Evolutionary conservation across 2,888 invertebrate species (phyloP), one percentile per base, ranked within the genome.

Genomic region (Cephus sareptanus): DNA sequence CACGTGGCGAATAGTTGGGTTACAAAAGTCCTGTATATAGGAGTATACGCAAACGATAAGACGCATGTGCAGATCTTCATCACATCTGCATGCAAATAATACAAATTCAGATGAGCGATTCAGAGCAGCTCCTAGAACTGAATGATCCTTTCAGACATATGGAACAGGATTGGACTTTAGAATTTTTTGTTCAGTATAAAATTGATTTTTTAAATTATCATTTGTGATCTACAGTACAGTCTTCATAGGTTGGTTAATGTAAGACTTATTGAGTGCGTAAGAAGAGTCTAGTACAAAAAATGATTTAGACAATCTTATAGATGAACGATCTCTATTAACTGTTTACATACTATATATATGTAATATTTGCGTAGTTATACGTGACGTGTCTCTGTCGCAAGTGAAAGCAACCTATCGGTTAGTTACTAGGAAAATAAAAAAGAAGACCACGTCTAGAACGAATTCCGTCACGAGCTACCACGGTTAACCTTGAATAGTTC

Each of bases 401-500:
- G 56, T 56, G 56, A 56, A 56, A 56, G 56, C 56, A 23, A 23
- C 23, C 23, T 23, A 56, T 56, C 56, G 56, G 23, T 2, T 56
- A 56, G 56, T 56, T 23, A 23, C 56, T 23, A 1, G 1, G 6
- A 6, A 56, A 56, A 56, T 9, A 23, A 56, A 23, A 56, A 2
- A 56, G 75, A 78, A 34, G 40, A 75, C 23, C 40, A 37, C 78
- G 75, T 78, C 75, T 75, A 74, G 71, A 30, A 34, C 40, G 73
- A 75, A 78, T 70, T 71, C 71, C 71, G 70, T 75, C 75, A 70
- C 75, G 30, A 71, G 74, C 73, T 78, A 75, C 78, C 75, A 35
- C 71, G 74, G 33, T 71, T 78, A 71, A 75, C 78, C 71, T 78
- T 78, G 78, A 78, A 78, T 78, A 68, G 71, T 71, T 70, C 71